Conservation (phyloP, 2,797 vertebrate genomes). For the Acanthiza pusilla region DNA sequence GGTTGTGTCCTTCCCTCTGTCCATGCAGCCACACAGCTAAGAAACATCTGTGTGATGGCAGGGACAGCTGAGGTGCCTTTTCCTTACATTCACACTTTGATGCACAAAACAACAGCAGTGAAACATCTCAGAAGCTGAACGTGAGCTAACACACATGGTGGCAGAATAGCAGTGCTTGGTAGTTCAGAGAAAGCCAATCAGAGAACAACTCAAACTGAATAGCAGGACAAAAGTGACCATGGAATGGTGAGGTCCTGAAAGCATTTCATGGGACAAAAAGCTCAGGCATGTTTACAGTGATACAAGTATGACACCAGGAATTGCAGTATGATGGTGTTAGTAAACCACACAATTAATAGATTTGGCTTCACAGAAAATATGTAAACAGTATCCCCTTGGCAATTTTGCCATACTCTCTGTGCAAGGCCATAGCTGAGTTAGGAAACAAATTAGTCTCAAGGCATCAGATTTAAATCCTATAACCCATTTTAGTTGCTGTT, state of each 20-base stretch:
- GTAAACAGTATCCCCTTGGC: background rate
- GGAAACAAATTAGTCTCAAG: background rate
- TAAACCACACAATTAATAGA: rapidly evolving
- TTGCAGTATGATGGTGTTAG: background rate
- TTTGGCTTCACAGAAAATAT: background rate
- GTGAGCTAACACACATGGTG: rapidly evolving
- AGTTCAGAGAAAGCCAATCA: background rate
- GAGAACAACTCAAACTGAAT: background rate
- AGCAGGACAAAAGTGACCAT: background rate
- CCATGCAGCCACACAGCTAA: rapidly evolving
- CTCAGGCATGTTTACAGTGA: background rate
- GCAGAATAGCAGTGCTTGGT: background rate
- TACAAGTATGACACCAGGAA: background rate
- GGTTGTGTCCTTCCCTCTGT: background rate
- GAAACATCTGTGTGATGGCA: background rate
- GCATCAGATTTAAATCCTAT: background rate
- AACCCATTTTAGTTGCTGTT: background rate
- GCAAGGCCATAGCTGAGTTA: background rate
- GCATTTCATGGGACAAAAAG: background rate
- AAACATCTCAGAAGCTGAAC: background rate
- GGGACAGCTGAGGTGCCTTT: background rate
- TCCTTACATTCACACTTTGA: background rate
- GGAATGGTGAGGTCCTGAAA: background rate
- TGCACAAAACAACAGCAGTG: background rate
- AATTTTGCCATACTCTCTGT: background rate